A percentile compares a stretch with the other conserved stretches of the same genome.
Evolutionary conservation across 2,113 vertebrate genomes (phyloP).

Genomic region (Rattus rattus): DNA sequence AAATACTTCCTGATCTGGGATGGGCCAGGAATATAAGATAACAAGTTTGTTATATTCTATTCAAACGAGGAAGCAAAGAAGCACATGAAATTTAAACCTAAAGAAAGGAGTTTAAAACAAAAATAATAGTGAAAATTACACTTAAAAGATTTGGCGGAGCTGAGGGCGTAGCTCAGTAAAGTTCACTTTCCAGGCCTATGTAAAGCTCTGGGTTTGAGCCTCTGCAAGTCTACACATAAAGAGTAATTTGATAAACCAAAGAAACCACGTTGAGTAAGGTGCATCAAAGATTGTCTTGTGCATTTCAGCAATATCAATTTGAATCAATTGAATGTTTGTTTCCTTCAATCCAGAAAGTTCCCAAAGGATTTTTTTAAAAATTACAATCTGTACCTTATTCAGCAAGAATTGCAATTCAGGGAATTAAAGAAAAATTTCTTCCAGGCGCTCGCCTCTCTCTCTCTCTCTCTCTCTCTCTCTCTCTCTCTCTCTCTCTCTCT

Average conservation of each 20-base stretch:
- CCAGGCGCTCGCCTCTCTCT: background rate
- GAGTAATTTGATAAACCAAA: background rate
- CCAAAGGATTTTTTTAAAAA: constrained; percentile 14
- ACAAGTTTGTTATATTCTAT: constrained; percentile 58
- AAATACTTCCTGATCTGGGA: constrained; percentile 76
- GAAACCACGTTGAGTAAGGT: background rate
- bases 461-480: constrained; percentile 38
- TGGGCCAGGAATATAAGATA: constrained; percentile 74
- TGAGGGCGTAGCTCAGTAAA: background rate
- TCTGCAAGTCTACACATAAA: background rate
- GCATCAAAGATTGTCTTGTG: background rate
- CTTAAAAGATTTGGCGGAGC: background rate
- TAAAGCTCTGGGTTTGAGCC: background rate
- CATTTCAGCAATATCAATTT: background rate
- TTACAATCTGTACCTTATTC: constrained; percentile 40
- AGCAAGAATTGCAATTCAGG: background rate
- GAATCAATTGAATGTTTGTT: background rate
- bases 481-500: background rate
- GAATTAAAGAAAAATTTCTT: constrained; percentile 21
- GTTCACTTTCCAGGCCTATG: background rate
- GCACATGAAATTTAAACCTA: constrained; percentile 52
- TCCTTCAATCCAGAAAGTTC: constrained; percentile 45
- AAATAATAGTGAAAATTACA: background rate
- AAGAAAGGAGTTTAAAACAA: background rate
- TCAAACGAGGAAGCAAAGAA: constrained; percentile 71